Evolutionary conservation across 1,140 invertebrate species (phyloP).

Genomic region (Megalopta genalis): DNA sequence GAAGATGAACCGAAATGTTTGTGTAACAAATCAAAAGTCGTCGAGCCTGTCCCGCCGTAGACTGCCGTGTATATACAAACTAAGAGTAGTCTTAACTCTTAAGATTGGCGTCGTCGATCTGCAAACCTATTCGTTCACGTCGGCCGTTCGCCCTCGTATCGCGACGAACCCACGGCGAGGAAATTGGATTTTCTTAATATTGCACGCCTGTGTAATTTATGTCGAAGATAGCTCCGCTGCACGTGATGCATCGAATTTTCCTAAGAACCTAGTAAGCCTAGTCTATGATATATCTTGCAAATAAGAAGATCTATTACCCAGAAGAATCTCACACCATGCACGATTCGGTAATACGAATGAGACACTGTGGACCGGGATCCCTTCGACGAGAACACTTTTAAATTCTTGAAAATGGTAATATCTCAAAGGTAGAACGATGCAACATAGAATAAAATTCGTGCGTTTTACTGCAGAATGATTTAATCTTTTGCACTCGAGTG

Average conservation of each 20-base stretch:
- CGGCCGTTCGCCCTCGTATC: constrained; percentile 10
- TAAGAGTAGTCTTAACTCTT: constrained; percentile 46
- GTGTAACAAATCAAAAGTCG: constrained; percentile 57
- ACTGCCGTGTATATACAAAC: constrained; percentile 26
- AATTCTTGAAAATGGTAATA: not conserved
- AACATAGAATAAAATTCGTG: too few relatives aligned
- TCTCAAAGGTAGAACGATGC: too few relatives aligned
- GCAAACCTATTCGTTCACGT: constrained; percentile 16
- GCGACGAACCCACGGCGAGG: constrained; percentile 31
- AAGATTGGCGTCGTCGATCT: constrained; percentile 41
- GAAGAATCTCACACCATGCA: constrained; percentile 7
- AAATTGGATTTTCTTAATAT: constrained; percentile 57
- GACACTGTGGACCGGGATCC: not conserved
- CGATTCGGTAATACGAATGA: not conserved
- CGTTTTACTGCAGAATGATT: too few relatives aligned
- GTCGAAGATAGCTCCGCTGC: constrained; percentile 43
- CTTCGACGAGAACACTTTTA: not conserved
- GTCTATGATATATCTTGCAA: constrained; percentile 26
- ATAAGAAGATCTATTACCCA: not conserved
- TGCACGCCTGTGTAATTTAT: constrained; percentile 39
- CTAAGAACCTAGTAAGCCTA: constrained; percentile 16
- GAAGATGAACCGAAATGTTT: constrained; percentile 44
- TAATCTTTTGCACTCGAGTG: too few relatives aligned
- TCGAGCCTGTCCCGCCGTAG: constrained; percentile 26
- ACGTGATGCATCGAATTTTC: constrained; percentile 43